These are phyloP conservation scores for Teinopalpus imperialis DNA, from an alignment of 2,888 invertebrate genomes.

Conservation along the genomic window DNA sequence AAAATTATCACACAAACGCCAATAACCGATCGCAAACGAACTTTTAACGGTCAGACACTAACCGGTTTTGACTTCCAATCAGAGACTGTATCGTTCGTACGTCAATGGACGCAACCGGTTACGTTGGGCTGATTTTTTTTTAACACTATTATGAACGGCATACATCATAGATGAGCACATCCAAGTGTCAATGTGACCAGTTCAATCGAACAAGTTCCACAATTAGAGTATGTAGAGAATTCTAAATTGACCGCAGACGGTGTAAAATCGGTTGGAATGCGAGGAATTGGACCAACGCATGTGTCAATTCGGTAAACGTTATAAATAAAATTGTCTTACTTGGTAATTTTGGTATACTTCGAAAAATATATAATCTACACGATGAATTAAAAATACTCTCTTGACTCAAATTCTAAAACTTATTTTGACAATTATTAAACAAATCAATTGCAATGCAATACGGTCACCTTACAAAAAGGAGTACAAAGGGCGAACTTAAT, in stretches of 20 bases:
- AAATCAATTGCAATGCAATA: too few species aligned
- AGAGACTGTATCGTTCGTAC: constrained; percentile 36
- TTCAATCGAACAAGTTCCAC: constrained; percentile 35
- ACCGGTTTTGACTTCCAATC: constrained; percentile 53
- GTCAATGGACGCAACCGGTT: constrained; percentile 34
- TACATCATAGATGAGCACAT: constrained; percentile 18
- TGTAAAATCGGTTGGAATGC: constrained; percentile 53
- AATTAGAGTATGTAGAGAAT: constrained; percentile 38
- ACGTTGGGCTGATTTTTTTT: constrained; percentile 24
- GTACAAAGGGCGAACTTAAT: too few species aligned
- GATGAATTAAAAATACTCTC: too few species aligned
- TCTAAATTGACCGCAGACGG: constrained; percentile 41
- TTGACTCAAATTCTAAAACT: too few species aligned
- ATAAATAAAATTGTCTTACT: too few species aligned
- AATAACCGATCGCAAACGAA: constrained; percentile 47
- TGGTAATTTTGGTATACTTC: too few species aligned
- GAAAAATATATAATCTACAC: too few species aligned
- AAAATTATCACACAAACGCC: constrained; percentile 48
- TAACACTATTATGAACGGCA: constrained; percentile 21
- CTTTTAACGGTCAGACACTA: constrained; percentile 58
- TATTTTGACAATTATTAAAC: too few species aligned
- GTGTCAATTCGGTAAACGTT: too few species aligned
- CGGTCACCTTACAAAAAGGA: too few species aligned
- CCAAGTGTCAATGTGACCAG: constrained; percentile 24
- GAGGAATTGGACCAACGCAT: constrained; percentile 34